Conservation (phyloP, 2,888 invertebrate species). For the Didymodactylos carnosus region DNA sequence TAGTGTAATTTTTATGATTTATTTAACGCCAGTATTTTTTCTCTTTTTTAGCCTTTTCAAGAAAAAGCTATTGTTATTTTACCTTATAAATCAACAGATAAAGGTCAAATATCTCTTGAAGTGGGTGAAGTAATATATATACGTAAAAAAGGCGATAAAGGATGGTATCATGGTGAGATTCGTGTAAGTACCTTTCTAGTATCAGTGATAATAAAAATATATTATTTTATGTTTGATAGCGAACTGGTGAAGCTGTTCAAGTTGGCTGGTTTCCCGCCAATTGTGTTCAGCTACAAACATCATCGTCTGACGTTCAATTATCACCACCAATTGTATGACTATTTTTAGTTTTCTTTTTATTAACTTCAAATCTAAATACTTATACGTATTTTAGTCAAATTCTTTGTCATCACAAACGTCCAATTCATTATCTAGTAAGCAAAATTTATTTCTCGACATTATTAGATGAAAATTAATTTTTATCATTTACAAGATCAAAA, state of each 20-base stretch:
- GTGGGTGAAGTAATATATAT: conserved; percentile 82
- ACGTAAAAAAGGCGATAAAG: conserved; percentile 82
- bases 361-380: too few species aligned
- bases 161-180: conserved; percentile 99
- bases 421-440: too few species aligned
- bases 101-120: conserved; percentile 69
- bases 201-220: conserved; percentile 18
- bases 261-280: conserved; percentile 98
- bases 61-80: neutral
- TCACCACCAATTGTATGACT: neutral
- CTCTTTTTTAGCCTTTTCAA: neutral
- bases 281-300: conserved; percentile 55
- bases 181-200: conserved; percentile 43
- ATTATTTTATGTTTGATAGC: conserved; percentile 27
- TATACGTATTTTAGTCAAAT: too few species aligned
- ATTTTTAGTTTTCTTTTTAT: too few species aligned
- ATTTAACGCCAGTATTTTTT: neutral
- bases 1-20: neutral
- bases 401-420: too few species aligned
- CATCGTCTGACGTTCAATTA: too few species aligned
- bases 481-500: neutral
- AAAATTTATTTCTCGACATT: too few species aligned
- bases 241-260: conserved; percentile 61
- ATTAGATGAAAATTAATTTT: too few species aligned
- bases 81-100: conserved; percentile 65